phyloP scores from a whole-genome alignment of 1,140 invertebrate species.

The Drosophila ananassae region DNA sequence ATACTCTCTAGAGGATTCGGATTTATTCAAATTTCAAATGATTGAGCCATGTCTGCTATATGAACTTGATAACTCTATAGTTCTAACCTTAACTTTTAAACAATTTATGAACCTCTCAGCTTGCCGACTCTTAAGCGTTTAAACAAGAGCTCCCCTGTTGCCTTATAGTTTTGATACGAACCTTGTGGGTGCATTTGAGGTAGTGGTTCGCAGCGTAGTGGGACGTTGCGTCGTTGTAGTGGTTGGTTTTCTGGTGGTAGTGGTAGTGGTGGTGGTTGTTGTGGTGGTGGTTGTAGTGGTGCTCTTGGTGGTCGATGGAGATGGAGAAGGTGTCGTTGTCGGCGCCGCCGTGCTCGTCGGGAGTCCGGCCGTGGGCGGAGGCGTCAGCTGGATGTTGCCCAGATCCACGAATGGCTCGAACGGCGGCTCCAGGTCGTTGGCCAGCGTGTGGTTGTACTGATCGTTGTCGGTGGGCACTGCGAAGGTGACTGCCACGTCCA shows the following conservation, averaged over 20 bases:
- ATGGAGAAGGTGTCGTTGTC: not conserved
- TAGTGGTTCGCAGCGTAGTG: slow-evolving; percentile 39
- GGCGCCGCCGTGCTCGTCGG: slow-evolving; percentile 11
- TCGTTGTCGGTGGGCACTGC: slow-evolving; percentile 71
- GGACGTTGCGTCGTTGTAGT: slow-evolving; percentile 56
- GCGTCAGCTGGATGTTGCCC: slow-evolving; percentile 67
- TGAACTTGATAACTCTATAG: too few species aligned
- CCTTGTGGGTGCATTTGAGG: slow-evolving; percentile 60
- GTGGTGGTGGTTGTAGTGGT: slow-evolving; percentile 32
- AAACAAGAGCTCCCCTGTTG: not conserved
- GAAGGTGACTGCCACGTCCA: slow-evolving; percentile 80
- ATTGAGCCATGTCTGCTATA: too few species aligned
- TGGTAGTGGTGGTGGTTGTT: slow-evolving; percentile 14
- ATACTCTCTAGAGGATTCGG: not conserved
- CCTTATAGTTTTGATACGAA: slow-evolving; percentile 5
- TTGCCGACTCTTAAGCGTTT: not conserved
- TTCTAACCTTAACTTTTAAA: not conserved
- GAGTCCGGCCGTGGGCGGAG: slow-evolving; percentile 20
- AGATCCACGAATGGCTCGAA: slow-evolving; percentile 74
- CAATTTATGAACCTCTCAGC: too few species aligned
- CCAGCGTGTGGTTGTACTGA: slow-evolving; percentile 73
- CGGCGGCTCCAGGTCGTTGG: slow-evolving; percentile 68
- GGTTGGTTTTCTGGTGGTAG: slow-evolving; percentile 34
- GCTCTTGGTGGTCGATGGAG: slow-evolving; percentile 16
- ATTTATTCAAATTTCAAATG: not conserved